These are phyloP conservation scores for Helicoverpa assulta DNA, from an alignment of 2,888 invertebrate genomes.

Conservation along the genomic window DNA sequence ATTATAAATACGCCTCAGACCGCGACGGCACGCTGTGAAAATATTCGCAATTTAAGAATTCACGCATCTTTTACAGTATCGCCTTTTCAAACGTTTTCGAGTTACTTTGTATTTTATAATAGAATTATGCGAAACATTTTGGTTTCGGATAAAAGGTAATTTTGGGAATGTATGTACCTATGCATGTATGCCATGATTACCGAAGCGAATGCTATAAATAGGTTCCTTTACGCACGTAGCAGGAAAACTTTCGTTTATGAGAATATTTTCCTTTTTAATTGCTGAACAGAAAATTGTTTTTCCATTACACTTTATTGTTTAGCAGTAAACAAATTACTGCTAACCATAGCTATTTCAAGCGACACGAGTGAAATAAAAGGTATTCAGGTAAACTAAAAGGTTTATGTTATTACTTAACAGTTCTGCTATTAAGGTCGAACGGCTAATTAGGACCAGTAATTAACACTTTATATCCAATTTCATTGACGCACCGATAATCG, in stretches of 20 bases:
- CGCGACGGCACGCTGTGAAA: constrained; percentile 10
- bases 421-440: neutral
- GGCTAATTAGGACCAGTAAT: constrained; percentile 12
- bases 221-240: too few species aligned
- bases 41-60: constrained; percentile 3
- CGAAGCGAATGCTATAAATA: too few species aligned
- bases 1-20: constrained; percentile 22
- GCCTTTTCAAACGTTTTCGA: neutral
- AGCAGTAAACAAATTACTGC: constrained; percentile 44
- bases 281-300: too few species aligned
- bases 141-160: too few species aligned
- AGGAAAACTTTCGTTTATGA: too few species aligned
- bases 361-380: constrained; percentile 9
- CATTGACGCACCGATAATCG: neutral
- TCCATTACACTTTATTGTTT: constrained; percentile 16
- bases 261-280: too few species aligned
- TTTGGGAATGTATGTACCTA: too few species aligned
- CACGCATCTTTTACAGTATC: neutral
- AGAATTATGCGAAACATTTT: neutral
- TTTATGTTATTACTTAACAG: constrained; percentile 12
- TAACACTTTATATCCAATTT: constrained; percentile 7
- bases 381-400: constrained; percentile 32
- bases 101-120: neutral
- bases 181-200: too few species aligned
- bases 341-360: constrained; percentile 27